phyloP scores from a whole-genome alignment of 2,888 invertebrate species.

The Drosophila pegasa region DNA sequence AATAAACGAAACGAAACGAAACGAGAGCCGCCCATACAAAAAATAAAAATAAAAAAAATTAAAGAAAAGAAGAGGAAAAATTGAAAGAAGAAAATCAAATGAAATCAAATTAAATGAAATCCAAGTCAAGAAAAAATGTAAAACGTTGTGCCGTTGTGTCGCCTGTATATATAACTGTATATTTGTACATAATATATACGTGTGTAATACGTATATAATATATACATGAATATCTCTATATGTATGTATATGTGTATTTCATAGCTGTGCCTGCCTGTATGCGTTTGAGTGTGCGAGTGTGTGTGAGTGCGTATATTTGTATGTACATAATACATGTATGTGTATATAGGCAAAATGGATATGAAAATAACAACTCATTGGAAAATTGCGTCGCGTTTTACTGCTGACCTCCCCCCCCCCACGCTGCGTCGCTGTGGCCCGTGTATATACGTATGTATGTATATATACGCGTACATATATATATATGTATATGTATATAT shows the following conservation, averaged over 20 bases:
- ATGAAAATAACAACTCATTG: constrained; percentile 34
- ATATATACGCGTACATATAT: not conserved
- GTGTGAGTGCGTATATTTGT: constrained; percentile 4
- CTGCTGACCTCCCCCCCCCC: no score
- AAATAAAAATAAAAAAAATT: not conserved
- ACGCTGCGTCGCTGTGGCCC: constrained; percentile 35
- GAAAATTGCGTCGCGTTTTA: constrained; percentile 57
- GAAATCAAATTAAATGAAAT: not conserved
- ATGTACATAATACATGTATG: not conserved
- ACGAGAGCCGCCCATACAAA: constrained; percentile 3
- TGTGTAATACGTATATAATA: not conserved
- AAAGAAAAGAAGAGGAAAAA: constrained; percentile 10
- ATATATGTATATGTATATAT: constrained; percentile 6
- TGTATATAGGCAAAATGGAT: constrained; percentile 30
- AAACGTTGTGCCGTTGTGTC: constrained; percentile 27
- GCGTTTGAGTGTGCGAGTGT: not conserved
- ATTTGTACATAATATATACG: constrained; percentile 19
- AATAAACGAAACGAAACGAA: constrained; percentile 13
- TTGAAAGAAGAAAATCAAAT: no score
- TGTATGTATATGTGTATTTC: constrained; percentile 7
- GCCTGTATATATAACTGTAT: constrained; percentile 37
- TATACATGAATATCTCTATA: constrained; percentile 9
- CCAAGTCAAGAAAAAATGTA: constrained; percentile 5
- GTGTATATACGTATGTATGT: not conserved
- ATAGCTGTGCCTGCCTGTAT: constrained; percentile 21